phyloP scores from a whole-genome alignment of 2,797 vertebrate genomes.

The Lindbergichthys nudifrons region DNA sequence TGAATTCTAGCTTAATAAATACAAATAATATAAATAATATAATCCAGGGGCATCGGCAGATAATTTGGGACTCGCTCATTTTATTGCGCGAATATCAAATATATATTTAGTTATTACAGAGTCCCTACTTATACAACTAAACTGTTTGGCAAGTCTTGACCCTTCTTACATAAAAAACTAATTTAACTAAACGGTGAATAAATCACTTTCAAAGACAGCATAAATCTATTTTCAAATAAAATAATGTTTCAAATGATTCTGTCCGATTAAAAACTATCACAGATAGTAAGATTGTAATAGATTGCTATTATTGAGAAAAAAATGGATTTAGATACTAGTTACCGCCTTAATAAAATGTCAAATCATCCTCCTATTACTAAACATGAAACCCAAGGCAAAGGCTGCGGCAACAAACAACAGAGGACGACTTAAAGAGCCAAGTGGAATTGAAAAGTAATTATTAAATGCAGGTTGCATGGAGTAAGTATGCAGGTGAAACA shows the following conservation, averaged over 20 bases:
- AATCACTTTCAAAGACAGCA: background rate
- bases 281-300: background rate
- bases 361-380: background rate
- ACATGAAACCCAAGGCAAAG: background rate
- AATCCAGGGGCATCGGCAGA: background rate
- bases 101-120: background rate
- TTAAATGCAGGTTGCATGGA: too few relatives aligned
- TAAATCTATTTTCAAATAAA: background rate
- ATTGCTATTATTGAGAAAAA: background rate
- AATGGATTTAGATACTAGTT: background rate
- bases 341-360: conserved; percentile 1
- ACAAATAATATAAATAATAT: background rate
- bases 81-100: background rate
- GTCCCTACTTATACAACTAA: background rate
- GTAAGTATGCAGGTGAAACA: too few relatives aligned
- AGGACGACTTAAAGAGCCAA: too few relatives aligned
- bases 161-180: background rate
- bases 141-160: too few relatives aligned
- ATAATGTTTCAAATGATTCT: background rate
- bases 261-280: background rate
- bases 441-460: too few relatives aligned
- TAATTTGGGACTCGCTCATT: background rate
- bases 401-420: too few relatives aligned
- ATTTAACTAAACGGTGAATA: background rate
- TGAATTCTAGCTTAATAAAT: background rate